Evolutionary conservation across 1,140 invertebrate genomes (phyloP), one percentile per base, ranked within the genome.

Genomic region (Nomia melanderi): DNA sequence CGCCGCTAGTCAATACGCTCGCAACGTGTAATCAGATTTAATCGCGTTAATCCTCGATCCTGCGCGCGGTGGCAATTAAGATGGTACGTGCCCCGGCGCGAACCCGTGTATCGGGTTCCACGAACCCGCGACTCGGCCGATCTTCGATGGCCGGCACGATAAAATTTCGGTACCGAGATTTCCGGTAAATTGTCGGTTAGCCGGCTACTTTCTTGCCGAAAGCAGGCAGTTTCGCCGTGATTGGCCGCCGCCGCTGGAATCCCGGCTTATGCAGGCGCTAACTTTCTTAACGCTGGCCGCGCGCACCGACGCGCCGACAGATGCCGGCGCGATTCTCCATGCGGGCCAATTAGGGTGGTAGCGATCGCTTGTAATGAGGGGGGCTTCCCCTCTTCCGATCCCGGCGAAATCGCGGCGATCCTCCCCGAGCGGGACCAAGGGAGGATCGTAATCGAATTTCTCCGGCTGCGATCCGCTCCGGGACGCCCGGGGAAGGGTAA

Each of bases 31-130:
- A 84, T 85, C 79, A 72, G 74, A 60, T 31, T 74, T 65, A 65
- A 74, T 76, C 64, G 67, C 59, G 56, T 84, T 81, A 77, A 84
- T 78, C 69, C 79, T 31, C 47, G 57, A 39, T 63, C 36, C 36
- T 33, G 44, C 57, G 64, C 59, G 78, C 75, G 66, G 56, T 56
- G 78, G 80, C 80, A 87, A 87, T 87, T 87, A 87, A 84, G 85
- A 80, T 80, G 75, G 77, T 82, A 83, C 79, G 82, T 85, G 80
- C 78, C 81, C 75, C 20, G 23, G 29, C 36, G 31, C 20, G 11
- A 9, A 23, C 20, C 59, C 3, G 20, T n/a, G 50, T 6, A 12
- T 29, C 41, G 25, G 29, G 31, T 73, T 64, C 71, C 31, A 11
- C 70, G 70, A 72, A 63, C 11, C 12, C 23, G 59, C 29, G 25